Conservation (phyloP, 2,113 vertebrate species). For the Lophochroa leadbeateri region DNA sequence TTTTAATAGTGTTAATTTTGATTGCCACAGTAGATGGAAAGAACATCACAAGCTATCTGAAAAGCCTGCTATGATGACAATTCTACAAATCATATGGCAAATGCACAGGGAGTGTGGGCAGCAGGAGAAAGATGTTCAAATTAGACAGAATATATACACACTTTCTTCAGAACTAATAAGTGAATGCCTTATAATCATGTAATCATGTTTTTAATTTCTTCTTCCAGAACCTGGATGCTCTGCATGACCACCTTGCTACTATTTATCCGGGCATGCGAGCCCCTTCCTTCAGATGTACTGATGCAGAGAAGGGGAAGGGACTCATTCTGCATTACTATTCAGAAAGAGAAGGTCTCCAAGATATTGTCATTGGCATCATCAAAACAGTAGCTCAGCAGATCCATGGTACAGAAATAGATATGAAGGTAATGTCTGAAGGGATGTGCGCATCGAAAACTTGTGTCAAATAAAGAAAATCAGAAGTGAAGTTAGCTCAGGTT, state of each 20-base stretch:
- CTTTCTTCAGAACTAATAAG: neutral
- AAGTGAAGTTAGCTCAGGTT: neutral
- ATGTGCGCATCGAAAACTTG: neutral
- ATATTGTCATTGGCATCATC: constrained; percentile 98
- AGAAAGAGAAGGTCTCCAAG: constrained; percentile 95
- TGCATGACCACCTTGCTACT: constrained; percentile 97
- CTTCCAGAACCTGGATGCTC: constrained; percentile 92
- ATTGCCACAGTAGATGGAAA: neutral
- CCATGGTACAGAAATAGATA: constrained; percentile 97
- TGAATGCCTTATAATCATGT: neutral
- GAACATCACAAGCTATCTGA: neutral
- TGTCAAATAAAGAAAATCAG: neutral
- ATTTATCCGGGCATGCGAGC: constrained; percentile 99
- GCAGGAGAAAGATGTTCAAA: neutral
- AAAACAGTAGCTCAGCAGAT: constrained; percentile 98
- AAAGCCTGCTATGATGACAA: neutral
- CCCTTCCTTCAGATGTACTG: constrained; percentile 95
- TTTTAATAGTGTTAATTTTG: neutral
- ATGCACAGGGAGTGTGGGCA: neutral
- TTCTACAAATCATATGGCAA: neutral
- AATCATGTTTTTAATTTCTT: neutral
- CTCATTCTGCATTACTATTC: constrained; percentile 99
- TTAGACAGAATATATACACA: neutral
- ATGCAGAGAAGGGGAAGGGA: constrained; percentile 94
- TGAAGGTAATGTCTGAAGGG: constrained; percentile 85